Base-by-base conservation (phyloP, 2,797 vertebrate species). In the Dryobates pubescens region DNA sequence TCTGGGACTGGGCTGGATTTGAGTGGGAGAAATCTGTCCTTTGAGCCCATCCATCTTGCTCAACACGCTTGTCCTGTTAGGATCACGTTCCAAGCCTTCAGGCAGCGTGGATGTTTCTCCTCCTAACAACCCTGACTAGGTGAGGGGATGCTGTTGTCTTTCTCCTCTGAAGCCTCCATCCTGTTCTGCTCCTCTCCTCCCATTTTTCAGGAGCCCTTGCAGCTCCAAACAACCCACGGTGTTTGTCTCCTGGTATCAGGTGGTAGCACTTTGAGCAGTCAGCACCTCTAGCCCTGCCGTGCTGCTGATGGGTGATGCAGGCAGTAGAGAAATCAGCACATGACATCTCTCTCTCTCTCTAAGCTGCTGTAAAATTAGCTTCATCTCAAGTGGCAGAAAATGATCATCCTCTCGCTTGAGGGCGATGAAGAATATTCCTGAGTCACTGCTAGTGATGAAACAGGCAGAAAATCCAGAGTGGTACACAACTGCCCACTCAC, bases 361-460 rank as follows among this genome's bases (percentile, higher is more conserved):
- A 85, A 91, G 88, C 86, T 64, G 83, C 92, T 95, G 93, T 96
- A 94, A 96, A 96, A 96, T 96, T 95, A 94, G 90, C 95, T 94
- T 95, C 93, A 94, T 96, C 94, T 95, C 92, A 92, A 96, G 96
- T 94, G 93, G 94, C 96, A 96, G 93, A 95, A 96, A 94, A 94
- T 92, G 93, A 94, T 94, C 94, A 83, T 94, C 89, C 90, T 92
- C 94, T 96, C 82, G 88, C 91, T 94, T 75, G 93, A 95, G 95
- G 92, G 96, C 76, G 79, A 93, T 95, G 94, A 94, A 90, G 93
- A 94, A 96, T 96, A 93, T 92, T 94, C 90, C 93, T 92, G 95
- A 96, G 94, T 96, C 94, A 92, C 93, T 69, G 91, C 91, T 85
- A 78, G 91, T 91, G 95, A 96, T 92, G 90, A 90, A 96, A 88